These are phyloP conservation scores for Pangasianodon gigas DNA, from an alignment of 2,113 vertebrate genomes.

Conservation along the genomic window DNA sequence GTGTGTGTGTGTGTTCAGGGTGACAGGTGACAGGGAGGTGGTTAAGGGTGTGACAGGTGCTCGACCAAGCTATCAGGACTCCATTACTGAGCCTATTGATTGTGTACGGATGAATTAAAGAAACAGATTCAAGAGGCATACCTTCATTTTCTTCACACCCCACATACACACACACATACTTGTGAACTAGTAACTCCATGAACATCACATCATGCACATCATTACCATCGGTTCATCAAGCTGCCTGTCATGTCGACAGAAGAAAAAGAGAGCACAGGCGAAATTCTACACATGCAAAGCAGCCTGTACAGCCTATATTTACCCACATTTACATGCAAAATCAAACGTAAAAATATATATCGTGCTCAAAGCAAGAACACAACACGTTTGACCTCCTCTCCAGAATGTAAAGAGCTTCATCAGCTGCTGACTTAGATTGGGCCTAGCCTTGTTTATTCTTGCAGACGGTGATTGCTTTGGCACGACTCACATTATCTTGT, in stretches of 20 bases:
- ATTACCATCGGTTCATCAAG: constrained; percentile 33
- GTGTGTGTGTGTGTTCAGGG: constrained; percentile 44
- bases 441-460: constrained; percentile 70
- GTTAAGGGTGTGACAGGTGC: constrained; percentile 70
- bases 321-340: background rate
- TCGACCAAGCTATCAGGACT: constrained; percentile 81
- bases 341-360: background rate
- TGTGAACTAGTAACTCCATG: background rate
- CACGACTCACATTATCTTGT: constrained; percentile 77
- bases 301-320: background rate
- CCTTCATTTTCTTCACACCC: constrained; percentile 41
- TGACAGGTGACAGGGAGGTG: constrained; percentile 53
- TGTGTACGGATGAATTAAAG: constrained; percentile 80
- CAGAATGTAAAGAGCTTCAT: constrained; percentile 62
- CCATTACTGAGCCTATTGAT: constrained; percentile 82
- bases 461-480: constrained; percentile 65
- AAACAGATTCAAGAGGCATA: constrained; percentile 57
- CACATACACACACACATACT: constrained; percentile 36
- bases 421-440: constrained; percentile 63
- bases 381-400: constrained; percentile 49
- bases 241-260: constrained; percentile 27
- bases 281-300: background rate
- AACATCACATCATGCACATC: constrained; percentile 41
- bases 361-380: background rate
- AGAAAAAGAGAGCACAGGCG: background rate